Percentiles rank a stretch among this genome's conserved stretches.
Conservation (phyloP, 2,113 vertebrate genomes). For the Nycticebus coucang region DNA sequence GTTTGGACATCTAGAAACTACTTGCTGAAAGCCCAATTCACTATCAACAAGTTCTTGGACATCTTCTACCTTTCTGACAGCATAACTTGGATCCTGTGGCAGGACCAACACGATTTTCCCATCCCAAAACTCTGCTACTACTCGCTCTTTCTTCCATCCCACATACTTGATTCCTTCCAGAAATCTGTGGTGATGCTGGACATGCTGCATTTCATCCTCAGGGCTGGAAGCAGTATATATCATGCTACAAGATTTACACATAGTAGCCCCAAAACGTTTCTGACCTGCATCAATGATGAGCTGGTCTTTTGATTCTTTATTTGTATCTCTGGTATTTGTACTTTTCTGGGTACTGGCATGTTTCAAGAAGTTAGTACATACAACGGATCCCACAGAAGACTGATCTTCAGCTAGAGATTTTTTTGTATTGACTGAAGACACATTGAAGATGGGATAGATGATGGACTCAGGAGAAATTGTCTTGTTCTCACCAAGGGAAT, state of each 20-base stretch:
- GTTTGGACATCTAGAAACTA: conserved; percentile 84
- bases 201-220: conserved; percentile 93
- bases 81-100: conserved; percentile 93
- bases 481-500: too few relatives aligned
- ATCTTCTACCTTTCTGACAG: conserved; percentile 94
- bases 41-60: conserved; percentile 92
- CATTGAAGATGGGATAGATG: conserved; percentile 91
- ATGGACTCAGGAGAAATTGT: conserved; percentile 76
- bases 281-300: conserved; percentile 96
- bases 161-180: conserved; percentile 91
- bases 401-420: conserved; percentile 77
- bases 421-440: conserved; percentile 82
- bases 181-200: conserved; percentile 92
- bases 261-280: conserved; percentile 91
- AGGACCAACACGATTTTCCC: conserved; percentile 94
- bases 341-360: conserved; percentile 79
- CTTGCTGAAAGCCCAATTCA: conserved; percentile 94
- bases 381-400: conserved; percentile 76
- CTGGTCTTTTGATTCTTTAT: conserved; percentile 87
- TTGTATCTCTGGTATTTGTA: conserved; percentile 84
- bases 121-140: conserved; percentile 94
- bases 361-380: conserved; percentile 77
- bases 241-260: conserved; percentile 94
- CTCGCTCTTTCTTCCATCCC: conserved; percentile 97
- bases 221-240: conserved; percentile 89